phyloP scores from a whole-genome alignment of 2,113 vertebrate genomes.

The Hemibagrus wyckioides region DNA sequence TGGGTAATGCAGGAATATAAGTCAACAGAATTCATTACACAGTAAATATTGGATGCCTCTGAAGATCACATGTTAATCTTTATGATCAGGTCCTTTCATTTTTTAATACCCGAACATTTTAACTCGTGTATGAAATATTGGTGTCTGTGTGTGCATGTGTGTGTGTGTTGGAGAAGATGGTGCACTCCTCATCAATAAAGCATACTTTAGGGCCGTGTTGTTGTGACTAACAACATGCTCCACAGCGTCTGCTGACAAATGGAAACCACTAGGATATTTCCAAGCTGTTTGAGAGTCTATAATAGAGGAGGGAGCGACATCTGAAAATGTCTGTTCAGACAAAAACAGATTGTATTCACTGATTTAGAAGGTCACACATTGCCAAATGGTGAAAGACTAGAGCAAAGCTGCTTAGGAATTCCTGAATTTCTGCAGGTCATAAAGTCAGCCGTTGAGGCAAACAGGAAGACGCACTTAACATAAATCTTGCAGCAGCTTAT shows the following conservation, averaged over 20 bases:
- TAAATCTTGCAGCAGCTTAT: not conserved
- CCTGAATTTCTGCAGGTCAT: not conserved
- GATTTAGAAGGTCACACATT: not conserved
- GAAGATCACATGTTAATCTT: not conserved
- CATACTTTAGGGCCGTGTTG: conserved; percentile 68
- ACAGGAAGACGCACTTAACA: not conserved
- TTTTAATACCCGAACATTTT: not conserved
- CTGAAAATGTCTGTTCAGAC: conserved; percentile 3
- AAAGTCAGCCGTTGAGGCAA: not conserved
- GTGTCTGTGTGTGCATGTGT: conserved; percentile 46
- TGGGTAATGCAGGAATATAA: not conserved
- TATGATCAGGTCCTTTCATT: not conserved
- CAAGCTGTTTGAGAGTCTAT: conserved; percentile 59
- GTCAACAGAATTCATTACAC: not conserved
- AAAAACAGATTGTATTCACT: not conserved
- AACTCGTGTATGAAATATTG: not conserved
- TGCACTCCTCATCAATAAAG: conserved; percentile 70
- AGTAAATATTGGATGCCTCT: not conserved
- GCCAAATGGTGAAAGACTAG: not conserved
- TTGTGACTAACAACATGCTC: conserved; percentile 73
- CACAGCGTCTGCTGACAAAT: conserved; percentile 74
- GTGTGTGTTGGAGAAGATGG: conserved; percentile 33
- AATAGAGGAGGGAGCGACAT: conserved; percentile 40
- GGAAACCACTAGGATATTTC: conserved; percentile 67
- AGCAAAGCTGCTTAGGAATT: not conserved